Conservation (phyloP, 2,113 vertebrate species). For the Aegotheles bennettii region DNA sequence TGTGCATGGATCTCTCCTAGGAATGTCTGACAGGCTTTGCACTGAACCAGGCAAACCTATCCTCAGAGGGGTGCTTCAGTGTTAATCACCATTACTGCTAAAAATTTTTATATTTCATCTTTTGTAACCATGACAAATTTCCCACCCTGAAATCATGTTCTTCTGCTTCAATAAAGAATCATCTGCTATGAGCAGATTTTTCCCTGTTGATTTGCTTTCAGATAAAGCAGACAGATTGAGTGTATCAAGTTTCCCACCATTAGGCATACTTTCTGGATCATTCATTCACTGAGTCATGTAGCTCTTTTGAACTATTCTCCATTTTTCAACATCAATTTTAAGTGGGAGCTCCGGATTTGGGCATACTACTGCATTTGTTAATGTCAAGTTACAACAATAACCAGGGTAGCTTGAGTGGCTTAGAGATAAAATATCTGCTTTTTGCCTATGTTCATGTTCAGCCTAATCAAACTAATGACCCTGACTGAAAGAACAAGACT, state of each 20-base stretch:
- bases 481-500: background rate
- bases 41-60: background rate
- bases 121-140: slow-evolving; percentile 22
- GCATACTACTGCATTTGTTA: background rate
- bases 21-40: background rate
- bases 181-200: background rate
- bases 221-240: background rate
- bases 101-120: slow-evolving; percentile 13
- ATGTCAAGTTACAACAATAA: background rate
- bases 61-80: background rate
- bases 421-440: background rate
- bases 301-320: slow-evolving; percentile 18
- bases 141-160: background rate
- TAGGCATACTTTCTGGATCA: background rate
- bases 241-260: background rate
- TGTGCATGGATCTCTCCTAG: background rate
- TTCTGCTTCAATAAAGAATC: background rate
- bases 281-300: background rate
- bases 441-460: background rate
- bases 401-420: background rate
- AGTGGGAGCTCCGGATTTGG: background rate
- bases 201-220: background rate
- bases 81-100: background rate
- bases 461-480: background rate
- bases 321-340: slow-evolving; percentile 19